Base-by-base conservation (phyloP, 2,113 vertebrate genomes). In the Gymnocephalus cernua region DNA sequence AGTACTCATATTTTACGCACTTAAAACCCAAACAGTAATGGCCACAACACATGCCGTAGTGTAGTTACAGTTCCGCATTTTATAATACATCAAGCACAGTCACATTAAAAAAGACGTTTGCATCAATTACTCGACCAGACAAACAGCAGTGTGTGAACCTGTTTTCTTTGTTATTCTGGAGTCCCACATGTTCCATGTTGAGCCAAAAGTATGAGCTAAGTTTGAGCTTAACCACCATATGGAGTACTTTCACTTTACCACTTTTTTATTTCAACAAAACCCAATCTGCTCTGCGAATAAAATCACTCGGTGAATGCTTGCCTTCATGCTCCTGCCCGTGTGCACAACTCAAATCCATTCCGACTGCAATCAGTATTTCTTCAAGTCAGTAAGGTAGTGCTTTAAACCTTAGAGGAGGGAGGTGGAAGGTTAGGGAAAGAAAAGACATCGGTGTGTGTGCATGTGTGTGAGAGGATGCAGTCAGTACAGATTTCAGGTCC, bases 121-220 rank as follows among this genome's bases (percentile, higher is more conserved):
- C 50, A 58, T 77, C 32, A 47, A 13, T 57, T 23, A 38, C 44
- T 38, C 6, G 23, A 82, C 19, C 79, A 70, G 70, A 76, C 83
- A 64, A 79, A 72, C 74, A 86, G 80, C 88, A 91, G 92, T 87
- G 88, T 89, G 92, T 90, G 79, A 69, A 48, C 68, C 72, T 80
- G 58, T 81, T 89, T 82, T 64, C 79, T 78, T 44, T 90, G 72
- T 80, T 74, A 47, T 79, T 92, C 89, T 91, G 90, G 91, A 93
- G 93, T 92, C 87, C 25, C 85, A 85, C 87, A 88, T 85, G 76
- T 92, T 90, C 80, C 64, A 62, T 15, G 32, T 65, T 76, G 41
- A 62, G 44, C 63, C 70, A 61, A 67, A 74, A 74, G 68, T 48
- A 63, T 48, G 50, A 72, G 54, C n/a, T 67, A 53, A 79, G 70